Evolutionary conservation across 2,888 invertebrate species (phyloP).

Genomic region (Xanthorhoe designata): DNA sequence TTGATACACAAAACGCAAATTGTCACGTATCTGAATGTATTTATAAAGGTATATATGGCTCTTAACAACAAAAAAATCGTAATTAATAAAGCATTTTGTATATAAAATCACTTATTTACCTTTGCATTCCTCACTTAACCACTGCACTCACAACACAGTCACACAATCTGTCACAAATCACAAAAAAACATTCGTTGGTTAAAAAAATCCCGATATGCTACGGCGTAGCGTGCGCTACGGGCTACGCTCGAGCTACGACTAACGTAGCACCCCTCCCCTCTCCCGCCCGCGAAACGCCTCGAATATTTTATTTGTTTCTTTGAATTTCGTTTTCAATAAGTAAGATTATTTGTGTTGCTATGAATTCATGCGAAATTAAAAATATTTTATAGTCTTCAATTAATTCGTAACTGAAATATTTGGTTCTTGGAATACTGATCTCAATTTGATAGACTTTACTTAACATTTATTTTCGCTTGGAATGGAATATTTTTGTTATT

Average conservation of each 20-base stretch:
- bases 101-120: constrained; percentile 52
- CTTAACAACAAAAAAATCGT: constrained; percentile 12
- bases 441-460: constrained; percentile 11
- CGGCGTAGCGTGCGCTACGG: constrained; percentile 74
- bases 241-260: constrained; percentile 78
- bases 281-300: constrained; percentile 54
- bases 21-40: constrained; percentile 39
- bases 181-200: constrained; percentile 42
- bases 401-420: constrained; percentile 19
- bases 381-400: constrained; percentile 20
- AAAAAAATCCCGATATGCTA: constrained; percentile 38
- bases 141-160: constrained; percentile 59
- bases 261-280: constrained; percentile 75
- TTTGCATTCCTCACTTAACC: constrained; percentile 52
- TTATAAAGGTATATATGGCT: constrained; percentile 18
- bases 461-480: constrained; percentile 7
- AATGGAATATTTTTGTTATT: not conserved
- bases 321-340: constrained; percentile 38
- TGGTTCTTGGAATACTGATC: constrained; percentile 8
- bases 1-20: constrained; percentile 38
- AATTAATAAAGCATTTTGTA: constrained; percentile 20
- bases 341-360: constrained; percentile 28
- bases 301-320: constrained; percentile 51
- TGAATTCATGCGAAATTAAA: constrained; percentile 22
- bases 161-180: constrained; percentile 45